Evolutionary conservation across 1,140 invertebrate genomes (phyloP).

Genomic region (Diprion similis): DNA sequence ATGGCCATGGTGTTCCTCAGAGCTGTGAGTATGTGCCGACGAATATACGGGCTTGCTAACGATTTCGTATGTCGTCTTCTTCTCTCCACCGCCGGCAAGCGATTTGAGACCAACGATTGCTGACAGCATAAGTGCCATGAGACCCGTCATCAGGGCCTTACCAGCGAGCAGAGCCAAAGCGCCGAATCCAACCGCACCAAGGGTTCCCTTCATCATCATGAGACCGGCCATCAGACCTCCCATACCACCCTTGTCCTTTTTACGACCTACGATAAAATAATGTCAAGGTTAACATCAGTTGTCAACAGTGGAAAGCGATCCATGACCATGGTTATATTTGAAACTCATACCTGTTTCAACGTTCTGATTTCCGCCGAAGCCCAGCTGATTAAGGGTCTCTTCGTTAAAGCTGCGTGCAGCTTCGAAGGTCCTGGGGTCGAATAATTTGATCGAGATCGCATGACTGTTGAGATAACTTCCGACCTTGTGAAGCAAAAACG

Average conservation of each 20-base stretch:
- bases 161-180: constrained; percentile 78
- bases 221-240: constrained; percentile 55
- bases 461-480: constrained; percentile 75
- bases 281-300: constrained; percentile 20
- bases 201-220: constrained; percentile 67
- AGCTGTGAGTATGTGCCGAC: constrained; percentile 74
- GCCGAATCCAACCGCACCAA: constrained; percentile 78
- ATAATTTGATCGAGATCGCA: constrained; percentile 74
- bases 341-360: constrained; percentile 43
- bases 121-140: constrained; percentile 80
- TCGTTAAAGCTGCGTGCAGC: constrained; percentile 60
- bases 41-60: constrained; percentile 81
- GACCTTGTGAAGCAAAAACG: constrained; percentile 74
- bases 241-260: constrained; percentile 55
- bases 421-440: constrained; percentile 69
- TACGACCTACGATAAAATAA: constrained; percentile 59
- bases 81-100: constrained; percentile 69
- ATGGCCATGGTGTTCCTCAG: constrained; percentile 69
- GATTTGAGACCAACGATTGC: constrained; percentile 79
- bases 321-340: neutral
- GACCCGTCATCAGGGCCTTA: constrained; percentile 83
- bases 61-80: constrained; percentile 83
- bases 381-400: constrained; percentile 54
- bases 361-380: constrained; percentile 34
- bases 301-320: neutral